Percentiles rank a stretch among this genome's conserved stretches.
These are phyloP conservation scores for Sarcophaga carnaria DNA, from an alignment of 2,888 invertebrate genomes.

Conservation along the genomic window DNA sequence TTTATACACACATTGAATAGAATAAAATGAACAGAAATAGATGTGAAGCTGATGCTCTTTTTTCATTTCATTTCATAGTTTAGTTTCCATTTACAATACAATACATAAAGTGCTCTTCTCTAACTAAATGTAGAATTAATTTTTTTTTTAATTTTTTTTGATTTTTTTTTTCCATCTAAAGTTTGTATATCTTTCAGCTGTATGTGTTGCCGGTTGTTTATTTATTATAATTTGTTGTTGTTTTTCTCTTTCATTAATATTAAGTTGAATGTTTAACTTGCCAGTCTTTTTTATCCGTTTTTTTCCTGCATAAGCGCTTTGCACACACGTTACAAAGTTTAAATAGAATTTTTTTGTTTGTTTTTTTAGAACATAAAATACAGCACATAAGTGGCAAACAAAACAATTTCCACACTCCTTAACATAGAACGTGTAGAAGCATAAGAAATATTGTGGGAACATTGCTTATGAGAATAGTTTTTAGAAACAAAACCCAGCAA, in stretches of 20 bases:
- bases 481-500: not conserved
- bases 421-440: not conserved
- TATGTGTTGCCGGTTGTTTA: not conserved
- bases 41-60: too few relatives aligned
- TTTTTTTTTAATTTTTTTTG: not conserved
- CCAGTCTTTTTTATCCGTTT: not conserved
- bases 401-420: constrained; percentile 20
- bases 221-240: not conserved
- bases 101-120: not conserved
- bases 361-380: constrained; percentile 23
- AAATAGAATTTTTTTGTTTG: too few relatives aligned
- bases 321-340: not conserved
- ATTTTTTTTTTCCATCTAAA: constrained; percentile 21
- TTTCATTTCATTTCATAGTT: too few relatives aligned
- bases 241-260: constrained; percentile 6
- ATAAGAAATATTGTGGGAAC: not conserved
- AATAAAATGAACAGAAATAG: not conserved
- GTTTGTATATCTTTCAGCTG: not conserved
- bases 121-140: not conserved
- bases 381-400: constrained; percentile 56
- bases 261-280: constrained; percentile 63
- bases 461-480: not conserved
- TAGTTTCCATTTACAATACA: not conserved
- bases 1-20: constrained; percentile 42
- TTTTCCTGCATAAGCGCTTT: not conserved